These are phyloP conservation scores for Orthonychiurus folsomi DNA, from an alignment of 2,888 invertebrate genomes.

Conservation along the genomic window DNA sequence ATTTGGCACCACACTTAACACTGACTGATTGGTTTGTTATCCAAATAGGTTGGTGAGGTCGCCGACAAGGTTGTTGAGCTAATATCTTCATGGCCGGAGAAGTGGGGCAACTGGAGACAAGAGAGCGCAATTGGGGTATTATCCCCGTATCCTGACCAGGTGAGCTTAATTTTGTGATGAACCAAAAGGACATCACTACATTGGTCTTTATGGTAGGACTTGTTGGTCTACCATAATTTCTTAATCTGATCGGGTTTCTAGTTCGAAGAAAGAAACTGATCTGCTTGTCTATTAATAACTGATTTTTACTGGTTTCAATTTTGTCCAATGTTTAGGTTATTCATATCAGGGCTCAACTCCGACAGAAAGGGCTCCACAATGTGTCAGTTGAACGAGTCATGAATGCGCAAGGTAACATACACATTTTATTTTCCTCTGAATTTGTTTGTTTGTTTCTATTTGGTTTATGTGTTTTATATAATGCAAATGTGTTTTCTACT, in stretches of 20 bases:
- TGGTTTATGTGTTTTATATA: too few relatives aligned
- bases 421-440: too few relatives aligned
- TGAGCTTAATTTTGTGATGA: conserved; percentile 44
- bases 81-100: conserved; percentile 62
- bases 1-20: too few relatives aligned
- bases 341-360: conserved; percentile 63
- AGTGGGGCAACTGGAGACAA: conserved; percentile 61
- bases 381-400: conserved; percentile 73
- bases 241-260: conserved; percentile 3
- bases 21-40: too few relatives aligned
- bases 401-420: conserved; percentile 62
- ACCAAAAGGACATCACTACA: too few relatives aligned
- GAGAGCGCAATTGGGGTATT: conserved; percentile 73
- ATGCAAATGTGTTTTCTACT: too few relatives aligned
- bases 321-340: conserved; percentile 34
- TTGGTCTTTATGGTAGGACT: too few relatives aligned
- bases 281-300: not conserved
- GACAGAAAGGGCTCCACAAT: conserved; percentile 61
- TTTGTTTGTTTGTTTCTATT: too few relatives aligned
- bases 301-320: conserved; percentile 42
- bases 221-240: too few relatives aligned
- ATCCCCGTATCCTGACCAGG: conserved; percentile 74
- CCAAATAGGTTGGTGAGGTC: conserved; percentile 65
- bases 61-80: conserved; percentile 65
- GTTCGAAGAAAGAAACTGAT: too few relatives aligned